These are phyloP conservation scores for Torymus texanus DNA, from an alignment of 2,888 invertebrate species.

Conservation along the genomic window DNA sequence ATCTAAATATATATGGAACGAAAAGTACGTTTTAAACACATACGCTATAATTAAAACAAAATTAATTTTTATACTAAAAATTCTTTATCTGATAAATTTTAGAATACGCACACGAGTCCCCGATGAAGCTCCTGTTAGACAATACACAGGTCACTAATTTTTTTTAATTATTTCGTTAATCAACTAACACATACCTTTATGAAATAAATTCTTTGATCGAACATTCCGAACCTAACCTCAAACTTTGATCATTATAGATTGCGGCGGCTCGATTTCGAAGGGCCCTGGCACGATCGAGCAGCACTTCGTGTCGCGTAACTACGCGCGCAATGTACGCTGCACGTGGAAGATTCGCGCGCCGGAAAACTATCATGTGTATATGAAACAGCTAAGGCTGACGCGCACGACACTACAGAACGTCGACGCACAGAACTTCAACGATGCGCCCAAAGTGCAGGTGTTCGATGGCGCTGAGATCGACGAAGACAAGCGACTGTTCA, in stretches of 20 bases:
- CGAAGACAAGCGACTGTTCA: constrained; percentile 20
- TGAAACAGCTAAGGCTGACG: constrained; percentile 29
- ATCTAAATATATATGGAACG: constrained; percentile 32
- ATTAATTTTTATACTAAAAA: background rate
- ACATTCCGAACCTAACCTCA: no score
- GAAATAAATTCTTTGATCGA: no score
- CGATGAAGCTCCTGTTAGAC: background rate
- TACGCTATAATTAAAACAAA: background rate
- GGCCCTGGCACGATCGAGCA: constrained; percentile 32
- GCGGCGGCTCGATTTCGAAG: constrained; percentile 19
- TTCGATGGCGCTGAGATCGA: constrained; percentile 11
- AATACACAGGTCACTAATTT: constrained; percentile 6
- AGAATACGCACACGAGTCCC: constrained; percentile 18
- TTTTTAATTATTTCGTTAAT: no score
- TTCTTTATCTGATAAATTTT: background rate
- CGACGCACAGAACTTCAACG: constrained; percentile 7
- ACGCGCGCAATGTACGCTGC: constrained; percentile 22
- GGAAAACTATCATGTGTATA: constrained; percentile 31
- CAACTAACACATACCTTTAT: no score
- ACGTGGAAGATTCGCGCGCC: constrained; percentile 27
- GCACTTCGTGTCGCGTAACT: constrained; percentile 5
- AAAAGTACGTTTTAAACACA: constrained; percentile 17
- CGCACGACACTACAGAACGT: constrained; percentile 5
- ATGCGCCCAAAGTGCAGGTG: constrained; percentile 38
- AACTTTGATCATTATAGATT: background rate